Conservation (phyloP, 2,888 invertebrate species). For the Crioceris asparagi region DNA sequence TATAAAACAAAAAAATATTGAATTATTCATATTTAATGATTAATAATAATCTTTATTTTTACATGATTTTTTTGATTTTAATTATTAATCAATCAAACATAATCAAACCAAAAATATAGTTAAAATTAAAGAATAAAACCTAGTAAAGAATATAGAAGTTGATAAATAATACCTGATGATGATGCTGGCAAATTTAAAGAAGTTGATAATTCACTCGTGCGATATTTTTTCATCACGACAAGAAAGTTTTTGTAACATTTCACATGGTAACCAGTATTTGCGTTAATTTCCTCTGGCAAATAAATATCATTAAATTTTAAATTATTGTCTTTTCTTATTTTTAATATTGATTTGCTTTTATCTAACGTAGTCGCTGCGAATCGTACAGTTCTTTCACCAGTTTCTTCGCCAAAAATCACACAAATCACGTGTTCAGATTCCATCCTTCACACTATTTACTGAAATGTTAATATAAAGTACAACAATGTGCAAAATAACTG, state of each 20-base stretch:
- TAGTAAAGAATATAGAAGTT: conserved; percentile 6
- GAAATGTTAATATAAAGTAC: conserved; percentile 6
- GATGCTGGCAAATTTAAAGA: conserved; percentile 2
- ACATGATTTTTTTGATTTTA: not conserved
- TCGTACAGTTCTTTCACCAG: conserved; percentile 6
- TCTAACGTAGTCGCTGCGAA: conserved; percentile 2
- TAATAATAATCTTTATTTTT: too few species aligned
- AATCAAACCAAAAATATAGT: conserved; percentile 4
- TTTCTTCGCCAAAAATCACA: conserved; percentile 4
- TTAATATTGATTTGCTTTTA: conserved; percentile 4
- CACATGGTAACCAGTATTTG: conserved; percentile 3
- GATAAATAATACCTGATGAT: conserved; percentile 4
- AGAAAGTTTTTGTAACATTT: conserved; percentile 4
- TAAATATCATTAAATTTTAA: conserved; percentile 1
- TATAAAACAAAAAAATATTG: too few species aligned
- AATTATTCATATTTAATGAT: too few species aligned
- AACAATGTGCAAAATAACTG: conserved; percentile 4
- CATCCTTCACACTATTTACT: conserved; percentile 6
- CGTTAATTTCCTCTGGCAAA: conserved; percentile 2
- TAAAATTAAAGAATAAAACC: conserved; percentile 1
- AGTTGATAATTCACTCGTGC: conserved; percentile 2
- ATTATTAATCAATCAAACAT: not conserved
- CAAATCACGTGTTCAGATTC: conserved; percentile 7
- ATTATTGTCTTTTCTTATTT: conserved; percentile 3
- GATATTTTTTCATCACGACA: conserved; percentile 4